Conservation (phyloP, 2,113 vertebrate species). For the Malurus melanocephalus region DNA sequence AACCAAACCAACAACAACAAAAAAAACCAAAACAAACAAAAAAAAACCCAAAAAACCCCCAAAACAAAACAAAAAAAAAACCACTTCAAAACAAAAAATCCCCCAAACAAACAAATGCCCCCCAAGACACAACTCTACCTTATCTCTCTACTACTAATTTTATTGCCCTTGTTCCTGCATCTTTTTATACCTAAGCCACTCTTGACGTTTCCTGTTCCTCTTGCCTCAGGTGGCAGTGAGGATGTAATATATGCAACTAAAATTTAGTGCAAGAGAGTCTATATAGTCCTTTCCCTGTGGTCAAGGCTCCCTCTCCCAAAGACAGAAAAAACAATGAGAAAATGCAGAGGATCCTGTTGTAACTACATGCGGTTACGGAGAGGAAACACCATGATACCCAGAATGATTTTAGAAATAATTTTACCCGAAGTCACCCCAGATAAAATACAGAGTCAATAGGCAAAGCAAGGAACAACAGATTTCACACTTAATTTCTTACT, state of each 20-base stretch:
- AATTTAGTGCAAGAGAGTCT: background rate
- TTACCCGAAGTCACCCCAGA: background rate
- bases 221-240: background rate
- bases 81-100: no score
- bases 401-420: background rate
- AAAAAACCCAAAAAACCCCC: no score
- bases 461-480: background rate
- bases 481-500: background rate
- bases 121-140: background rate
- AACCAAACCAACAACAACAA: no score
- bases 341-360: background rate
- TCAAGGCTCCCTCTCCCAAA: background rate
- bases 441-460: background rate
- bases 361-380: accelerated
- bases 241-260: background rate
- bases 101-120: background rate
- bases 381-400: background rate
- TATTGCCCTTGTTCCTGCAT: background rate
- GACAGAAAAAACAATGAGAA: background rate
- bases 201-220: background rate
- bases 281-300: background rate
- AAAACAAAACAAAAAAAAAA: no score
- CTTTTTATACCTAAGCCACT: background rate
- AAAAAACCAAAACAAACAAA: no score
- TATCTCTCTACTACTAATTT: background rate